A percentile compares a stretch with the other conserved stretches of the same genome.
These are phyloP conservation scores for Eupithecia exiguata DNA, from an alignment of 2,888 invertebrate genomes.

Conservation along the genomic window DNA sequence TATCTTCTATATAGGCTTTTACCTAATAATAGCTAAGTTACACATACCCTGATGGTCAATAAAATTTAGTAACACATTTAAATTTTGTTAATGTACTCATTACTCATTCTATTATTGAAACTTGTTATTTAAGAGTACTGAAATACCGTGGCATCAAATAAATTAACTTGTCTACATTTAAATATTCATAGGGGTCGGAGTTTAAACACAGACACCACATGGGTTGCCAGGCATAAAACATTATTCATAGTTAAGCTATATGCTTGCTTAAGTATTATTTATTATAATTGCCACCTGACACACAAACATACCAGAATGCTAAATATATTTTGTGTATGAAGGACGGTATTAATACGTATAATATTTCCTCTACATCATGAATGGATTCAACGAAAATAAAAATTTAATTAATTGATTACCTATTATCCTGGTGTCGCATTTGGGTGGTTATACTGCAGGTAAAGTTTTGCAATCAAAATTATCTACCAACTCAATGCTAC, in stretches of 20 bases:
- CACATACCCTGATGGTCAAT: no score
- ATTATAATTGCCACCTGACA: not conserved
- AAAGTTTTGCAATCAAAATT: no score
- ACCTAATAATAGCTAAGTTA: no score
- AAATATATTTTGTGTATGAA: not conserved
- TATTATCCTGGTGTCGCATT: no score
- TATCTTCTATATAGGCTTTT: no score
- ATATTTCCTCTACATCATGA: not conserved
- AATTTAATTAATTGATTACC: no score
- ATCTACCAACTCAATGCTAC: not conserved
- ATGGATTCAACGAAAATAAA: not conserved
- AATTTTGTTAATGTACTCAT: no score
- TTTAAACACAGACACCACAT: not conserved
- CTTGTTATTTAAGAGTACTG: not conserved
- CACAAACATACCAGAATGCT: not conserved
- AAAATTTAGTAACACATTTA: no score
- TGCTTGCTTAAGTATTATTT: not conserved
- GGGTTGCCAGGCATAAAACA: not conserved
- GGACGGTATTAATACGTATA: not conserved
- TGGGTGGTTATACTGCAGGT: no score
- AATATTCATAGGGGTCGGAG: slow-evolving; percentile 24
- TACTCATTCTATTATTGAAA: not conserved
- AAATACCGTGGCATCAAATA: not conserved
- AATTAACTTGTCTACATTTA: slow-evolving; percentile 9
- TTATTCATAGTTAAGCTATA: not conserved